phyloP scores from a whole-genome alignment of 2,797 vertebrate genomes.

The Malacoctenus gilli region DNA sequence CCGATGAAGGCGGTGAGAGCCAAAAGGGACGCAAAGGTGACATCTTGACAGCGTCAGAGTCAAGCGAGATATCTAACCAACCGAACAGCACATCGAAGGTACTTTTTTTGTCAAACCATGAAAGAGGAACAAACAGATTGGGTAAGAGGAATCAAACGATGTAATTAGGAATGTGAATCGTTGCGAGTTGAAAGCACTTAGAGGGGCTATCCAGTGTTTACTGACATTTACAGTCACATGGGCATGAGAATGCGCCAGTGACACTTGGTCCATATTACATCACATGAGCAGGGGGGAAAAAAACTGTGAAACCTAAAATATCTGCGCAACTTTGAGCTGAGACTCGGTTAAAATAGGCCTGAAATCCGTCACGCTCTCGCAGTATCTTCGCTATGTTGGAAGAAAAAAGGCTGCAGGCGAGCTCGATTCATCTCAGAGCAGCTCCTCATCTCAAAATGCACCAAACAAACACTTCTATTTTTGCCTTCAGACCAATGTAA shows the following conservation, averaged over 20 bases:
- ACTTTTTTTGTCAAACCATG: too few relatives aligned
- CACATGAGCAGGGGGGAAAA: conserved; percentile 45
- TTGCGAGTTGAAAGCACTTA: conserved; percentile 11
- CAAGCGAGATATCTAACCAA: too few relatives aligned
- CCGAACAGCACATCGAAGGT: too few relatives aligned
- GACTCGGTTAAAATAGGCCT: conserved; percentile 57
- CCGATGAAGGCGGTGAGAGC: not conserved
- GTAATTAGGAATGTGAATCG: too few relatives aligned
- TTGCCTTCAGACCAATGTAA: conserved; percentile 37
- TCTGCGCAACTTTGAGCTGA: conserved; percentile 58
- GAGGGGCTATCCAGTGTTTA: conserved; percentile 1
- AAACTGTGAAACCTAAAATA: conserved; percentile 52
- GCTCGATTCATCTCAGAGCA: conserved; percentile 48
- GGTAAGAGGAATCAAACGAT: too few relatives aligned
- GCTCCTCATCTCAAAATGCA: conserved; percentile 54
- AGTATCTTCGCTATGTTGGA: conserved; percentile 46
- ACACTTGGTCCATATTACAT: conserved; percentile 35
- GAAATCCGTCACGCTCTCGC: conserved; percentile 53
- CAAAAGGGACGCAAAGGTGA: conserved; percentile 3
- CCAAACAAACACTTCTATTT: conserved; percentile 41
- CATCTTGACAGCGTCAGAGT: too few relatives aligned
- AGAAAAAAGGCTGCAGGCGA: conserved; percentile 49
- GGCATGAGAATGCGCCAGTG: conserved; percentile 16
- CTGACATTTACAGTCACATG: conserved; percentile 44
- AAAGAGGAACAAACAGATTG: too few relatives aligned